Evolutionary conservation across 1,140 invertebrate genomes (phyloP).

Genomic region (Anoplophora glabripennis): DNA sequence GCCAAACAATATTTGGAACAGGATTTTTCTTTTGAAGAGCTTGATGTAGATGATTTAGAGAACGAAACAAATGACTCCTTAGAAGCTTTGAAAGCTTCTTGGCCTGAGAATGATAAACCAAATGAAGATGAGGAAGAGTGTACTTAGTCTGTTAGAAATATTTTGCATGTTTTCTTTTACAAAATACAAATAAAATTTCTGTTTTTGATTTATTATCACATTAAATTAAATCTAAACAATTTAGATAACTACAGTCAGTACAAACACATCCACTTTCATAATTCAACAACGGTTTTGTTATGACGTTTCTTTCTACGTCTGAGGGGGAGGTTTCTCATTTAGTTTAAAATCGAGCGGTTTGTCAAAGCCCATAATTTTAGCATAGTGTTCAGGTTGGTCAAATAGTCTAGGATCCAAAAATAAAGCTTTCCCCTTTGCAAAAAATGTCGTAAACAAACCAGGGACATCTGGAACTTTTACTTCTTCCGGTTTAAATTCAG

Average conservation of each 20-base stretch:
- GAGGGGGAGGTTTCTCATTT: not conserved
- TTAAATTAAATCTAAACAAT: no score
- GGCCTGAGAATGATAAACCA: not conserved
- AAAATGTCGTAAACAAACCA: conserved; percentile 79
- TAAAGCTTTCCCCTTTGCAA: conserved; percentile 65
- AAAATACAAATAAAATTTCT: no score
- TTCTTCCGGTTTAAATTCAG: conserved; percentile 71
- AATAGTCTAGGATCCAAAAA: conserved; percentile 75
- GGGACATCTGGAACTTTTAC: conserved; percentile 73
- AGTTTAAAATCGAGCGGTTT: conserved; percentile 79
- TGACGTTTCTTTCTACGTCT: no score
- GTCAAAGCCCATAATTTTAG: conserved; percentile 85
- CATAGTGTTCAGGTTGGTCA: conserved; percentile 68
- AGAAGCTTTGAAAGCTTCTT: not conserved
- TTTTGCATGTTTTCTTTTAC: no score
- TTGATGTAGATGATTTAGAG: not conserved
- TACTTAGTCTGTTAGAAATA: no score
- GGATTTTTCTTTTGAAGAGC: not conserved
- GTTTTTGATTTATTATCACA: no score
- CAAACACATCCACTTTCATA: no score
- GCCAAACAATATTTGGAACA: conserved; percentile 4
- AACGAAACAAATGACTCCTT: not conserved
- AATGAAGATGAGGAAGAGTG: no score
- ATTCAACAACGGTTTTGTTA: no score
- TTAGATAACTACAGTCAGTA: no score